Evolutionary conservation across 2,113 vertebrate genomes (phyloP).

Genomic region (Rhizomys pruinosus): DNA sequence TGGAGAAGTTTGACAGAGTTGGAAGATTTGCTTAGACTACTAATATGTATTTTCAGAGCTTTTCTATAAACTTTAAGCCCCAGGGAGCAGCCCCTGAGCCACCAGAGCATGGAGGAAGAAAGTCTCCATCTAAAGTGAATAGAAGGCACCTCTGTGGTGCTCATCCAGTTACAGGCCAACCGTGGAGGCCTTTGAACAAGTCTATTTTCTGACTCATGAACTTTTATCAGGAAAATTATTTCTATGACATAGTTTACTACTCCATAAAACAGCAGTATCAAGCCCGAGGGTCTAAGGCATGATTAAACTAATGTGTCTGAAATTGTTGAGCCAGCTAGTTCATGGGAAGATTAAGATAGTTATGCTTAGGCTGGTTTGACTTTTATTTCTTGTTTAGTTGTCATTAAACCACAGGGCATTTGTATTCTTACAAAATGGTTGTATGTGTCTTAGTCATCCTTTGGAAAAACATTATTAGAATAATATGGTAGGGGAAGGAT

Average conservation of each 20-base stretch:
- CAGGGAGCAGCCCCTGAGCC: background rate
- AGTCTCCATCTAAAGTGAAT: background rate
- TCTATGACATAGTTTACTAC: background rate
- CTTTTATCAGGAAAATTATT: background rate
- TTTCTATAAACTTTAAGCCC: background rate
- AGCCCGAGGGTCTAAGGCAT: slow-evolving; percentile 18
- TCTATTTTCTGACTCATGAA: background rate
- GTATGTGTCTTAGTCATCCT: slow-evolving; percentile 10
- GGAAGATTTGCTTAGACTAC: background rate
- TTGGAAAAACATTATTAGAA: slow-evolving; percentile 26
- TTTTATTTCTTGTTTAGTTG: slow-evolving; percentile 41
- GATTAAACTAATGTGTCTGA: background rate
- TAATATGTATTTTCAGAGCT: background rate
- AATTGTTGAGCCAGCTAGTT: slow-evolving; percentile 12
- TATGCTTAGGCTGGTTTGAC: background rate
- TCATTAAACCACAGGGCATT: slow-evolving; percentile 11
- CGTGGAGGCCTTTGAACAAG: background rate
- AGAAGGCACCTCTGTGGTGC: background rate
- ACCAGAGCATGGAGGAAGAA: background rate
- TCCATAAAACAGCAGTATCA: background rate
- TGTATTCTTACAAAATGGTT: slow-evolving; percentile 20
- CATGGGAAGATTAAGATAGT: background rate
- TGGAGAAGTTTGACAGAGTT: slow-evolving; percentile 20
- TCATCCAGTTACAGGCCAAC: background rate
- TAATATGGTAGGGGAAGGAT: background rate